phyloP scores from a whole-genome alignment of 2,888 invertebrate genomes.

The Pristionchus arcanus region DNA sequence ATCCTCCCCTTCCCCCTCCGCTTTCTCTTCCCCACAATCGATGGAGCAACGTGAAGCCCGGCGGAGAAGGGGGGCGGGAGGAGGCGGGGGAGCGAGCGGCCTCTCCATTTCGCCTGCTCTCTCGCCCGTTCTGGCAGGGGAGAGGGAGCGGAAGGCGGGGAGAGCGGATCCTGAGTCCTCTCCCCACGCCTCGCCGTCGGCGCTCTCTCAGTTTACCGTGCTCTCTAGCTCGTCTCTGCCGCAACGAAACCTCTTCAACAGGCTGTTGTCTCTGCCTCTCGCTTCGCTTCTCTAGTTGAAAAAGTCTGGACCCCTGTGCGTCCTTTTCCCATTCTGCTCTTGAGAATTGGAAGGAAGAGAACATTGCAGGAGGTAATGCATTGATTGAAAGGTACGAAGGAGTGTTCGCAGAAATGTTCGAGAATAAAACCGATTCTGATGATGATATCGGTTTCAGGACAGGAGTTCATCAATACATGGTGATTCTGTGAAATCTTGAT shows the following conservation, averaged over 20 bases:
- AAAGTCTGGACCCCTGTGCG: constrained; percentile 21
- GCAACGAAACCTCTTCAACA: neutral
- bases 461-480: too few relatives aligned
- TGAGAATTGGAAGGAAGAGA: neutral
- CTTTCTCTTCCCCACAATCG: constrained; percentile 16
- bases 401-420: neutral
- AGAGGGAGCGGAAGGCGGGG: constrained; percentile 51
- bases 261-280: neutral
- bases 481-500: too few relatives aligned
- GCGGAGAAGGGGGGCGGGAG: constrained; percentile 6
- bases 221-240: constrained; percentile 13
- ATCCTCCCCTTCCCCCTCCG: neutral
- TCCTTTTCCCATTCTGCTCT: neutral
- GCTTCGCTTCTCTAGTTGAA: neutral
- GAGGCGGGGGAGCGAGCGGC: constrained; percentile 53
- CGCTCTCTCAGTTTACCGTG: neutral
- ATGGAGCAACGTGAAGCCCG: constrained; percentile 49
- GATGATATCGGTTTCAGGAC: too few relatives aligned
- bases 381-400: neutral
- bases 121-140: neutral
- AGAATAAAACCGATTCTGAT: too few relatives aligned
- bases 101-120: neutral
- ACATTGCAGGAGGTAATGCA: neutral
- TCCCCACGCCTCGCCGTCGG: constrained; percentile 50
- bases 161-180: constrained; percentile 53